Evolutionary conservation across 2,888 invertebrate species (phyloP).

Genomic region (Physocephala rufipes): DNA sequence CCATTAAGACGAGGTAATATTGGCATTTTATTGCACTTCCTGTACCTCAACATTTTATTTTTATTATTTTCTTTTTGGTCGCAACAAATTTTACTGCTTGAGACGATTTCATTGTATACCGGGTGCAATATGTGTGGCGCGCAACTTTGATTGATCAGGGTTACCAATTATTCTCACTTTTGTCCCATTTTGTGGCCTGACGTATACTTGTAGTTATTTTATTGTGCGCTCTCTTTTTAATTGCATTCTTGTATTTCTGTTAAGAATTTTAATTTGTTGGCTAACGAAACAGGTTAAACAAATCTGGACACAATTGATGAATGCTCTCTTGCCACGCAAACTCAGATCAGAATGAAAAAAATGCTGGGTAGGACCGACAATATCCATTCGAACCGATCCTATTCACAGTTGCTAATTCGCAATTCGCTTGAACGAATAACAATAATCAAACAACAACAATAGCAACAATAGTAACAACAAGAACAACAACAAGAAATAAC

Average conservation of each 20-base stretch:
- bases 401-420: too few relatives aligned
- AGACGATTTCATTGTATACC: neutral
- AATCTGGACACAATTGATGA: constrained; percentile 56
- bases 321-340: constrained; percentile 60
- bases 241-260: constrained; percentile 53
- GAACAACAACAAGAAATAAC: neutral
- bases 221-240: constrained; percentile 30
- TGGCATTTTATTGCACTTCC: constrained; percentile 31
- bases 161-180: constrained; percentile 1
- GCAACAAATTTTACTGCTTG: neutral
- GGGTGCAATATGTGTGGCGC: neutral
- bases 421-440: too few relatives aligned
- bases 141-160: neutral
- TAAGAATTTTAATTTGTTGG: constrained; percentile 57
- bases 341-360: constrained; percentile 17
- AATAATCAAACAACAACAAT: neutral
- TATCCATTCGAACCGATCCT: neutral
- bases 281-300: constrained; percentile 50
- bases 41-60: constrained; percentile 11
- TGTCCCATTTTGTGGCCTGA: constrained; percentile 17
- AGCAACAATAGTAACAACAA: neutral
- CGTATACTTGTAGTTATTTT: neutral
- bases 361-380: neutral
- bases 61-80: neutral
- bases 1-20: constrained; percentile 26